Evolutionary conservation across 1,140 invertebrate genomes (phyloP).

Genomic region (Pseudachorutes palmiensis): DNA sequence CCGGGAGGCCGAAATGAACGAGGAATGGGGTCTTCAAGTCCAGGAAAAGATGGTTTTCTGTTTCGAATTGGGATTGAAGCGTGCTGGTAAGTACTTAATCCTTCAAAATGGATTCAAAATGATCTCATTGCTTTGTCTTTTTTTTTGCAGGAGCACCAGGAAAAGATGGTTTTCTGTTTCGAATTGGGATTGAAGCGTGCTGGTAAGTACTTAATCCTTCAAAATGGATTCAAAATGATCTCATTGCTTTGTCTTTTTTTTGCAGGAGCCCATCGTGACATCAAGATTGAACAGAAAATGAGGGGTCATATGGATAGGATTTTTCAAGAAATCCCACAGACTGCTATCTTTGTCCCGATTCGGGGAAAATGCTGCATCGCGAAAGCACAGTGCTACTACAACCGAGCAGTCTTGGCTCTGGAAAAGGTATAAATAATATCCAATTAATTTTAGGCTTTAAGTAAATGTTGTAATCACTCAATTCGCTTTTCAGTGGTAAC

Average conservation of each 20-base stretch:
- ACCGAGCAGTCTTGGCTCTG: background rate
- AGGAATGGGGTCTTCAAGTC: background rate
- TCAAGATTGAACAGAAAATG: background rate
- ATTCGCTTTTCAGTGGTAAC: constrained; percentile 1
- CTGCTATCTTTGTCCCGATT: background rate
- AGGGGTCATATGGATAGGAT: background rate
- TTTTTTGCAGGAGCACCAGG: constrained; percentile 5
- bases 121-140: background rate
- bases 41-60: background rate
- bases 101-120: background rate
- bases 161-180: background rate
- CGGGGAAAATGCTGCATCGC: constrained; percentile 2
- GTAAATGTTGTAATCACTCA: background rate
- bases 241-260: background rate
- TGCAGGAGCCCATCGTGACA: no score
- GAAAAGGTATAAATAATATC: constrained; percentile 10
- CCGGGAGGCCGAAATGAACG: background rate
- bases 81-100: background rate
- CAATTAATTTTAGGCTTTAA: background rate
- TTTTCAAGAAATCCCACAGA: background rate
- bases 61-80: background rate
- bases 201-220: background rate
- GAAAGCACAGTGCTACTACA: constrained; percentile 12
- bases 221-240: background rate
- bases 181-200: background rate